Evolutionary conservation across 2,797 vertebrate species (phyloP).

Genomic region (Fundulus diaphanus): DNA sequence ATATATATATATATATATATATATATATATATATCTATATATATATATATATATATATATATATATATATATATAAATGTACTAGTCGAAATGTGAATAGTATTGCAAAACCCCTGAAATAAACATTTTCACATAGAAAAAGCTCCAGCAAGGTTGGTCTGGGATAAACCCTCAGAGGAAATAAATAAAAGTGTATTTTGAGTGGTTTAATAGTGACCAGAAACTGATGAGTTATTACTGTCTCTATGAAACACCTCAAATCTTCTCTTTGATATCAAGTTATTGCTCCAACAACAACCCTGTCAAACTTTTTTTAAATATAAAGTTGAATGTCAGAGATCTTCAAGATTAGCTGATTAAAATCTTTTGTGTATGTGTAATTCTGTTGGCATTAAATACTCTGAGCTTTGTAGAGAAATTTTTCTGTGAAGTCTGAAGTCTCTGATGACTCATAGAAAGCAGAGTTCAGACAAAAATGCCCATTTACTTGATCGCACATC

Average conservation of each 20-base stretch:
- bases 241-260: no score
- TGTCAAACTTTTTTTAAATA: neutral
- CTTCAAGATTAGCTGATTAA: neutral
- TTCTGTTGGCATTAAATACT: neutral
- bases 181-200: neutral
- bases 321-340: neutral
- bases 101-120: neutral
- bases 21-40: no score
- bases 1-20: no score
- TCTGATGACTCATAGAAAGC: constrained; percentile 33
- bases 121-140: neutral
- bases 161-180: no score
- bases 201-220: neutral
- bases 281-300: neutral
- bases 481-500: constrained; percentile 41
- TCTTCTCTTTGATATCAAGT: no score
- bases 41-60: no score
- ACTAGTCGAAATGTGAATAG: no score
- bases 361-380: neutral
- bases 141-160: no score
- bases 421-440: constrained; percentile 50
- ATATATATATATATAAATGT: no score
- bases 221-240: no score
- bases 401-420: neutral
- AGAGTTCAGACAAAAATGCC: constrained; percentile 49